phyloP scores from a whole-genome alignment of 2,888 invertebrate species.

The Pammene fasciana region DNA sequence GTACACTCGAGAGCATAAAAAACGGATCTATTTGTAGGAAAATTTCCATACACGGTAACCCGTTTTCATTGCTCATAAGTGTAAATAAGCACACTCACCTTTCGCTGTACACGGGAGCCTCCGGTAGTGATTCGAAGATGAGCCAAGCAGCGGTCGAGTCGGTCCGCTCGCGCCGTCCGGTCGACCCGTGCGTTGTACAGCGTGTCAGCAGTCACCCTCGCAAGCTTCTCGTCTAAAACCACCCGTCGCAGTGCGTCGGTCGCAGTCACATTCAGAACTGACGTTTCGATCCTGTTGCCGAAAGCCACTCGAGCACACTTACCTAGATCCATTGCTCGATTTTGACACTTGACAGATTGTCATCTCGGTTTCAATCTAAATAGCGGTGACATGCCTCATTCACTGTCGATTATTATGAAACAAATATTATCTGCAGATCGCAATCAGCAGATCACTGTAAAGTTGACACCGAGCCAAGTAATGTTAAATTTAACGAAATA shows the following conservation, averaged over 20 bases:
- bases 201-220: background rate
- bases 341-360: background rate
- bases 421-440: background rate
- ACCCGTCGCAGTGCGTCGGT: background rate
- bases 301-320: background rate
- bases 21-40: background rate
- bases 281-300: background rate
- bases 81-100: background rate
- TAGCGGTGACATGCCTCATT: background rate
- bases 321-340: slow-evolving; percentile 2
- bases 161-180: background rate
- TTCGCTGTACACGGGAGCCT: background rate
- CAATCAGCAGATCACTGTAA: slow-evolving; percentile 1
- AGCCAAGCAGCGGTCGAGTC: background rate
- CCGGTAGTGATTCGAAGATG: background rate
- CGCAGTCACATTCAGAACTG: background rate
- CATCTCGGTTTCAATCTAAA: background rate
- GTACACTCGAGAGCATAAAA: slow-evolving; percentile 1
- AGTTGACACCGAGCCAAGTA: background rate
- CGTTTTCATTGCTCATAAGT: background rate
- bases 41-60: background rate
- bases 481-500: background rate
- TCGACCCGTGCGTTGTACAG: background rate
- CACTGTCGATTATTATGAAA: background rate
- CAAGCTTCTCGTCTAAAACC: background rate